Evolutionary conservation across 2,797 vertebrate genomes (phyloP).

Genomic region (Cyclura pinguis): DNA sequence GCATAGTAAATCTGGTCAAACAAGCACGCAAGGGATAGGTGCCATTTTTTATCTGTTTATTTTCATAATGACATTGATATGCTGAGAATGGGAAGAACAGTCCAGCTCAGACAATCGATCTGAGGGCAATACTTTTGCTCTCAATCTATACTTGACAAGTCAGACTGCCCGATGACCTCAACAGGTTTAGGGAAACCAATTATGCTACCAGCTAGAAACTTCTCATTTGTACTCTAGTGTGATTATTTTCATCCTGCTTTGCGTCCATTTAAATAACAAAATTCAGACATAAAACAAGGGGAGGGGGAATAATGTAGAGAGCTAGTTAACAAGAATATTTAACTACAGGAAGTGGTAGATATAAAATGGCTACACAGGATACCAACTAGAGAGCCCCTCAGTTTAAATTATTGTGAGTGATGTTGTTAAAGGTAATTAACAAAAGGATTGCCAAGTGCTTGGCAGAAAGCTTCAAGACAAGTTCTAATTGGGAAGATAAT

Average conservation of each 20-base stretch:
- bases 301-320: rapidly evolving
- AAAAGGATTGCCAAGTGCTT: constrained; percentile 32
- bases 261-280: neutral
- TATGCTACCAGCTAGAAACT: constrained; percentile 38
- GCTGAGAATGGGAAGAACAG: neutral
- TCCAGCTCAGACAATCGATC: too few relatives aligned
- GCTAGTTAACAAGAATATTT: constrained; percentile 18
- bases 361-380: constrained; percentile 10
- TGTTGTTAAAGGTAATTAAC: constrained; percentile 49
- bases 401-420: constrained; percentile 28
- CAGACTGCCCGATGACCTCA: constrained; percentile 36
- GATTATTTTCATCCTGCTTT: neutral
- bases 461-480: constrained; percentile 24
- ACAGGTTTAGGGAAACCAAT: constrained; percentile 48
- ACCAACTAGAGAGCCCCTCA: neutral
- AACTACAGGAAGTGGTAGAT: constrained; percentile 1
- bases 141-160: neutral
- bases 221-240: constrained; percentile 35
- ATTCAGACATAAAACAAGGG: neutral
- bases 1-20: neutral
- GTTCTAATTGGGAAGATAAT: constrained; percentile 46
- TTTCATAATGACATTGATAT: neutral
- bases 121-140: neutral
- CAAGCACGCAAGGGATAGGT: neutral
- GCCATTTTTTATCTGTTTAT: neutral